Conservation (phyloP, 2,797 vertebrate genomes). For the Balearica regulorum region DNA sequence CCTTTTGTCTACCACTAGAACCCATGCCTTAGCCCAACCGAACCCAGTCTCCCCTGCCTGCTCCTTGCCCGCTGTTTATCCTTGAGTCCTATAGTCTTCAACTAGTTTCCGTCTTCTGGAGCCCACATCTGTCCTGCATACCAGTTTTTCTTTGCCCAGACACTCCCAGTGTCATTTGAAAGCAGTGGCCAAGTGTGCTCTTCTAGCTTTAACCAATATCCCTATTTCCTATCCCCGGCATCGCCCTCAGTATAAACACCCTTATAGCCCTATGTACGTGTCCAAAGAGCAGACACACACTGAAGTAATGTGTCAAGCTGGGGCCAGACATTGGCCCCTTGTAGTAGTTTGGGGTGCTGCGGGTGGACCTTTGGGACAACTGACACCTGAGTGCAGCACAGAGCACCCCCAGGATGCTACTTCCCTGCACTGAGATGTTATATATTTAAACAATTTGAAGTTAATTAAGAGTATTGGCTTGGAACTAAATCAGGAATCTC, state of each 20-base stretch:
- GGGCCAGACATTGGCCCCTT: neutral
- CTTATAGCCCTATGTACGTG: neutral
- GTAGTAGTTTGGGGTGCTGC: neutral
- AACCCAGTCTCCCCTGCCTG: neutral
- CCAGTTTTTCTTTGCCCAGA: neutral
- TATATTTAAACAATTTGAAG: constrained; percentile 75
- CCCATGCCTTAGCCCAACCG: neutral
- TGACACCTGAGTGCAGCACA: neutral
- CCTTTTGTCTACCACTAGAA: neutral
- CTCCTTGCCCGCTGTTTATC: neutral
- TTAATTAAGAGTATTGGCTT: constrained; percentile 79
- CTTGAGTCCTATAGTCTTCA: neutral
- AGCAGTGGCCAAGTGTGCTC: neutral
- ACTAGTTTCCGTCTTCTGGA: neutral
- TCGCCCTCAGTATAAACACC: neutral
- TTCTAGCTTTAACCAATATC: neutral
- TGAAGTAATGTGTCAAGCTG: neutral
- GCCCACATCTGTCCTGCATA: neutral
- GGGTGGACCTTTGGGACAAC: neutral
- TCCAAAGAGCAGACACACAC: neutral
- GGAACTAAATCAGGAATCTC: constrained; percentile 75
- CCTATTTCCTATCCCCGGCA: neutral
- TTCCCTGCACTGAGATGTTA: constrained; percentile 31
- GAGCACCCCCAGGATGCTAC: neutral
- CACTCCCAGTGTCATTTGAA: neutral